A percentile compares a stretch with the other conserved stretches of the same genome.
These are phyloP conservation scores for Metellina segmentata DNA, from an alignment of 2,888 invertebrate genomes.

Conservation along the genomic window DNA sequence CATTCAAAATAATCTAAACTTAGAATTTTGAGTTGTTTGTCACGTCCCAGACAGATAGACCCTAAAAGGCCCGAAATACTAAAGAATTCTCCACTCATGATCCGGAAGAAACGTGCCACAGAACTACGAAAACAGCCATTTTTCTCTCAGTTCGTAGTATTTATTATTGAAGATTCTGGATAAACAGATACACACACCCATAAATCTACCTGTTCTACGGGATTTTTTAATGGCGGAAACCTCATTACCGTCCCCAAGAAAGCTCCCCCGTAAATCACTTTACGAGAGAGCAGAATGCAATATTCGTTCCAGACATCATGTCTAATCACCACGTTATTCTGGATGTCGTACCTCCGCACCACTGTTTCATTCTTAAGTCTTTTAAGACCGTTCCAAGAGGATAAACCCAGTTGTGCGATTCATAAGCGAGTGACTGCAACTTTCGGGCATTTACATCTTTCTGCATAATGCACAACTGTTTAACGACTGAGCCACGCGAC, in stretches of 20 bases:
- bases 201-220: not conserved
- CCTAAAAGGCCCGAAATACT: not conserved
- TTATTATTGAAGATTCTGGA: conserved; percentile 1
- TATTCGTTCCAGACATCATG: not conserved
- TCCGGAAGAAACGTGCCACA: conserved; percentile 5
- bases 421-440: not conserved
- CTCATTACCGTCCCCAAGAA: not conserved
- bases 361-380: not conserved
- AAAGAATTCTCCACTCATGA: conserved; percentile 2
- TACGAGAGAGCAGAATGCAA: not conserved
- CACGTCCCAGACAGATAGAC: not conserved
- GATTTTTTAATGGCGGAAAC: conserved; percentile 19
- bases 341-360: not conserved
- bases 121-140: not conserved
- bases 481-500: conserved; percentile 10
- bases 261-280: not conserved
- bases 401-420: conserved; percentile 1
- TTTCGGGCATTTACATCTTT: conserved; percentile 5
- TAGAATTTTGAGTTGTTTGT: not conserved
- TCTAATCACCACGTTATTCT: conserved; percentile 9
- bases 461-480: not conserved
- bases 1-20: conserved; percentile 8
- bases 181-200: not conserved
- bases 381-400: conserved; percentile 1
- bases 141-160: conserved; percentile 3